Evolutionary conservation across 2,113 vertebrate species (phyloP).

Genomic region (Smithornis capensis): DNA sequence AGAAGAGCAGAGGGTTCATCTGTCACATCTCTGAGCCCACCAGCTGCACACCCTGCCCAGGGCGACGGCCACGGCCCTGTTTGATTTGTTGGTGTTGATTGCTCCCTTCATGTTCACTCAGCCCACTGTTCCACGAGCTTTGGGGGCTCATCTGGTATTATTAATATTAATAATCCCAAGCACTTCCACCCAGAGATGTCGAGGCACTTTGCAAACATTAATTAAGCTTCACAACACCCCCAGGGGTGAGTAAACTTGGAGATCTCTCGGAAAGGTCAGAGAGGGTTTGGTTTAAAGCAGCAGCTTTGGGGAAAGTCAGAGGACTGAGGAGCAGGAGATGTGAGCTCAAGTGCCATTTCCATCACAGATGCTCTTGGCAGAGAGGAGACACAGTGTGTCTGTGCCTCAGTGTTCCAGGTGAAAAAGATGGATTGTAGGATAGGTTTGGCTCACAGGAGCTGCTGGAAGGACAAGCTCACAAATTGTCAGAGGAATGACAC

Average conservation of each 20-base stretch:
- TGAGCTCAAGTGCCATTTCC: not conserved
- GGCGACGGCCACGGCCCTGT: not conserved
- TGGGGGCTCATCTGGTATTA: constrained; percentile 44
- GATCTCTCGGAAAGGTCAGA: constrained; percentile 45
- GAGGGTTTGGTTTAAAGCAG: not conserved
- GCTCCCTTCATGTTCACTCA: constrained; percentile 38
- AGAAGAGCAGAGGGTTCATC: not conserved
- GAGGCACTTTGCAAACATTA: constrained; percentile 34
- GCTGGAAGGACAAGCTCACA: not conserved
- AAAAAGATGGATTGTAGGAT: not conserved
- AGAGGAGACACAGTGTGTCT: not conserved
- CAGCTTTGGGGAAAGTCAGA: not conserved
- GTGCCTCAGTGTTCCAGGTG: not conserved
- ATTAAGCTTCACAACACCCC: constrained; percentile 32
- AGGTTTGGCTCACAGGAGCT: not conserved
- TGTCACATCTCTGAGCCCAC: constrained; percentile 51
- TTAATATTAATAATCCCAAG: constrained; percentile 50
- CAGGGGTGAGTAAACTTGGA: not conserved
- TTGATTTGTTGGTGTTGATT: constrained; percentile 25
- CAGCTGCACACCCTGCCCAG: not conserved
- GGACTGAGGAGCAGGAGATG: not conserved
- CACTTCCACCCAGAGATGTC: not conserved
- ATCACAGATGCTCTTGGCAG: not conserved
- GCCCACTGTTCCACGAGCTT: not conserved
- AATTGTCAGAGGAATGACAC: not conserved